A percentile compares a stretch with the other conserved stretches of the same genome.
Evolutionary conservation across 2,797 vertebrate species (phyloP).

Genomic region (Jordanella pulchra): DNA sequence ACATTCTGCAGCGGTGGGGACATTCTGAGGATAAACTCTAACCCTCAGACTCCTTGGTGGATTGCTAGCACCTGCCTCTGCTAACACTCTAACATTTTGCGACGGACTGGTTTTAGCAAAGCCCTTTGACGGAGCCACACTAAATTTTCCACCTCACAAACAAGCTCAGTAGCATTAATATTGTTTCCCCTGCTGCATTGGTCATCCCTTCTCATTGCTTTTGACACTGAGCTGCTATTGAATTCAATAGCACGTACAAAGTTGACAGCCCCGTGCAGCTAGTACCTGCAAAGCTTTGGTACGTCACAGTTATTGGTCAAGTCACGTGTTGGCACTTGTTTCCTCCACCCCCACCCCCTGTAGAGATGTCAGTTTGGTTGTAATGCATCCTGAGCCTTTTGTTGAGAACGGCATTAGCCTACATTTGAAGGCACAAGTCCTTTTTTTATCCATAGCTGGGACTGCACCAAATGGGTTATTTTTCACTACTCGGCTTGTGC

Average conservation of each 20-base stretch:
- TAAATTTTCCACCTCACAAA: slow-evolving; percentile 63
- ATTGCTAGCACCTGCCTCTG: slow-evolving; percentile 64
- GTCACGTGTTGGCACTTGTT: slow-evolving; percentile 61
- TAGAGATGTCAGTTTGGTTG: slow-evolving; percentile 53
- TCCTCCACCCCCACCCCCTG: slow-evolving; percentile 27
- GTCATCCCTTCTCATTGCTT: slow-evolving; percentile 60
- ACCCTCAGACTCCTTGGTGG: slow-evolving; percentile 41
- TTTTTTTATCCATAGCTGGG: slow-evolving; percentile 65
- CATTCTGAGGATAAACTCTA: slow-evolving; percentile 57
- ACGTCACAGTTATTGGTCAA: slow-evolving; percentile 59
- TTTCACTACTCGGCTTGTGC: slow-evolving; percentile 62
- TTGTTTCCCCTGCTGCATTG: slow-evolving; percentile 51
- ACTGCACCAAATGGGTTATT: slow-evolving; percentile 74
- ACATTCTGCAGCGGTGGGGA: slow-evolving; percentile 48
- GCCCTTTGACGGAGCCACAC: slow-evolving; percentile 51
- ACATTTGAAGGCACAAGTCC: slow-evolving; percentile 61
- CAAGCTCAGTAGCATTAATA: slow-evolving; percentile 50
- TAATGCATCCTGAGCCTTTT: slow-evolving; percentile 67
- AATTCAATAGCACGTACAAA: slow-evolving; percentile 58
- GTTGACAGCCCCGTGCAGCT: slow-evolving; percentile 54
- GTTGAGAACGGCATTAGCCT: slow-evolving; percentile 72
- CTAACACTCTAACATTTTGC: slow-evolving; percentile 55
- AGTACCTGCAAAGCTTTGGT: slow-evolving; percentile 46
- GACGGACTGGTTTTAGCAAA: slow-evolving; percentile 49
- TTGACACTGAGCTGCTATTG: slow-evolving; percentile 64